Base-by-base conservation (phyloP, 2,888 invertebrate species). In the Galerucella calmariensis region DNA sequence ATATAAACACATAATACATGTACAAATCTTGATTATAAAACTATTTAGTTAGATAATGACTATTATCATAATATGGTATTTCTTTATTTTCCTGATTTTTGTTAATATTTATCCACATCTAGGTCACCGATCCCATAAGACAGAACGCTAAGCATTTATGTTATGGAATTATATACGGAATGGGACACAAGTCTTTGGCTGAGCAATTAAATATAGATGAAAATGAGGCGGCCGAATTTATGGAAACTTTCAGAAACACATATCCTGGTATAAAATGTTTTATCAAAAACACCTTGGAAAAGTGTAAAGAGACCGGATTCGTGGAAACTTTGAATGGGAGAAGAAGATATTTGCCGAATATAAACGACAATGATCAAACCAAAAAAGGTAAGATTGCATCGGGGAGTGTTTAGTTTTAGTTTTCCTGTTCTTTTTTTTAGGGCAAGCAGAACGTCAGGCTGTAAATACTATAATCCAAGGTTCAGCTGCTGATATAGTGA, bases 101-200 rank as follows among this genome's bases (percentile, higher is more conserved):
- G 56, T 51, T 3, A n/a, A 69, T 67, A 12, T 9, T 11, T 12
- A 20, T 44, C 20, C 44, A 16, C 48, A 56, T 14, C 66, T 81
- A 92, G 91, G 93, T 98, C 0, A 92, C 93, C 56, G 92, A 93
- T 72, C 90, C 91, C 73, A 90, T 95, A 81, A 90, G 98, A 63
- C 95, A 97, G 83, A 93, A 94, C 83, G 94, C 97, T 5, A 97
- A 98, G 87, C 93, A 97, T 88, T 91, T 98, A 46, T 97, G 97
- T 85, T 99, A 99, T 87, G 98, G 97, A 8, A 96, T 99, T 83
- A 94, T 99, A 73, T 99, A 99, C 86, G 99, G 99, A 9, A 99
- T 99, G 94, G 97, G 98, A 2, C 90, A 92, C 74, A 94, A 92
- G 83, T 91, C 95, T 0, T 88, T 99, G 46, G 92, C 94, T 0